Evolutionary conservation across 2,888 invertebrate species (phyloP).

Genomic region (Acrobasis suavella): DNA sequence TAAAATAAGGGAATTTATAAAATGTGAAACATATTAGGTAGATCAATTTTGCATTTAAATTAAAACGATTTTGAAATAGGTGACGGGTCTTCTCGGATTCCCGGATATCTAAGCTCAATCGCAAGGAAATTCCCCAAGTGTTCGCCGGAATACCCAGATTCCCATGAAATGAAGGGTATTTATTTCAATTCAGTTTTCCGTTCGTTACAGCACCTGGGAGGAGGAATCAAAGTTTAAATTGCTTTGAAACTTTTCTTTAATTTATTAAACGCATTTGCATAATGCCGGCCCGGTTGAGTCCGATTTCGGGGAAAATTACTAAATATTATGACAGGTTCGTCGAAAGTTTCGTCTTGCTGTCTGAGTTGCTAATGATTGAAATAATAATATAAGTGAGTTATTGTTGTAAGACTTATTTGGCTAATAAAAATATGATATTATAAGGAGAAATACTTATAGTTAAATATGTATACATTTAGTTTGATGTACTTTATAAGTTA

Average conservation of each 20-base stretch:
- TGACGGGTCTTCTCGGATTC: not conserved
- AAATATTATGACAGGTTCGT: slow-evolving; percentile 11
- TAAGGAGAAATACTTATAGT: too few species aligned
- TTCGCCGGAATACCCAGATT: not conserved
- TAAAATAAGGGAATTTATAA: too few species aligned
- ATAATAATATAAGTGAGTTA: not conserved
- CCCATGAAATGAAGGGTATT: slow-evolving; percentile 13
- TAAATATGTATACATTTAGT: too few species aligned
- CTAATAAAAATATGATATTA: not conserved
- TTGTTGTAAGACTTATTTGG: not conserved
- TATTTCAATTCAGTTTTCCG: slow-evolving; percentile 18
- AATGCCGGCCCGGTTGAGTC: slow-evolving; percentile 41
- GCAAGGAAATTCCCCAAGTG: slow-evolving; percentile 12
- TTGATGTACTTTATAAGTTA: too few species aligned
- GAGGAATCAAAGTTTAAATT: slow-evolving; percentile 47
- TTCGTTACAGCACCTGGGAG: slow-evolving; percentile 32
- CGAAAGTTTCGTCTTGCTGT: not conserved
- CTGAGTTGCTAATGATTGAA: not conserved
- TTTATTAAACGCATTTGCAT: slow-evolving; percentile 60
- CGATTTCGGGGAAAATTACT: slow-evolving; percentile 26
- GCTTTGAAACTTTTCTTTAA: slow-evolving; percentile 56
- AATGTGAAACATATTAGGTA: not conserved
- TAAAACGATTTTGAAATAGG: not conserved
- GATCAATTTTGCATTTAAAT: not conserved
- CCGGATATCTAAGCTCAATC: slow-evolving; percentile 13